Conservation (phyloP, 37 sponge, comb jelly and placozoan species). For the Eunapius fragilis region DNA sequence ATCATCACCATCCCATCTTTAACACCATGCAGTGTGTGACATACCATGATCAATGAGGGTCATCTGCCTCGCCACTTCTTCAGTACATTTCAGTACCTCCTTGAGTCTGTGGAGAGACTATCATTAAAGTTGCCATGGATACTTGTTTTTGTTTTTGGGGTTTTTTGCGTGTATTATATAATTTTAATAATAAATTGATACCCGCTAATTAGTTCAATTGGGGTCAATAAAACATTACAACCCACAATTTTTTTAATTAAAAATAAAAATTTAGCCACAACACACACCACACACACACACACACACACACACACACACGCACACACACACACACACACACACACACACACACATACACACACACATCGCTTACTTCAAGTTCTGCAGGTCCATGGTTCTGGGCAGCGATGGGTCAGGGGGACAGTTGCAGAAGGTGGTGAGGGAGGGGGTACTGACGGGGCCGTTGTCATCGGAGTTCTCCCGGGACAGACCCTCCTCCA, state of each 20-base stretch:
- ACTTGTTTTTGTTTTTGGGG: too few relatives aligned
- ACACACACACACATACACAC: constrained; percentile 2
- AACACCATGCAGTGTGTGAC: neutral
- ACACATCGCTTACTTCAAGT: constrained; percentile 58
- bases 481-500: constrained; percentile 2
- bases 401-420: constrained; percentile 92
- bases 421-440: constrained; percentile 73
- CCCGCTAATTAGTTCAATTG: too few relatives aligned
- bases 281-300: neutral
- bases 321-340: neutral
- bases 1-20: too few relatives aligned
- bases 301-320: constrained; percentile 3
- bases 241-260: too few relatives aligned
- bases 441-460: neutral
- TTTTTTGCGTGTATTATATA: too few relatives aligned
- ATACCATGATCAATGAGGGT: constrained; percentile 91
- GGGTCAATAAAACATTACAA: too few relatives aligned
- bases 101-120: constrained; percentile 17
- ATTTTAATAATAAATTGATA: too few relatives aligned
- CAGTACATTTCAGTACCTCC: constrained; percentile 75
- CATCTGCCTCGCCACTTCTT: constrained; percentile 94
- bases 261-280: neutral
- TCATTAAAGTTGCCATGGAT: too few relatives aligned
- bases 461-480: neutral
- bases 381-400: constrained; percentile 44